A percentile compares a stretch with the other conserved stretches of the same genome.
phyloP scores from a whole-genome alignment of 2,113 vertebrate species.

The Cromileptes altivelis region DNA sequence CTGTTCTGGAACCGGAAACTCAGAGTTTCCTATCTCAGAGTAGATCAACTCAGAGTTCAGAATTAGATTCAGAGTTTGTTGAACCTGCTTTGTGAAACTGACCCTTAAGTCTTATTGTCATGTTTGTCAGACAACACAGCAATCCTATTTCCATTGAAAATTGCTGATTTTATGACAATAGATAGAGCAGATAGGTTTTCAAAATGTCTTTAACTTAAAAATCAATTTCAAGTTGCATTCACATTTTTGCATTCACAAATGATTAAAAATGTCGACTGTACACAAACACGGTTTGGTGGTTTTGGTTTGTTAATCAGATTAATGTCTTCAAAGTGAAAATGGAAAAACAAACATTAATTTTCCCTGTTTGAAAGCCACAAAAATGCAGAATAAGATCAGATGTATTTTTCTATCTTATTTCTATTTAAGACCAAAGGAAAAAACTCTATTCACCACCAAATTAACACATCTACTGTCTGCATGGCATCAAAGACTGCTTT shows the following conservation, averaged over 20 bases:
- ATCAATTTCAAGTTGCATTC: too few relatives aligned
- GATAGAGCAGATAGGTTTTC: too few relatives aligned
- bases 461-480: not conserved
- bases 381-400: not conserved
- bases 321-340: not conserved
- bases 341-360: not conserved
- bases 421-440: not conserved
- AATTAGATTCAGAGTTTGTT: too few relatives aligned
- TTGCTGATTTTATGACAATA: too few relatives aligned
- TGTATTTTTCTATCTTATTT: not conserved
- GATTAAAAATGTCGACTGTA: not conserved
- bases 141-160: too few relatives aligned
- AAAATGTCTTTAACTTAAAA: too few relatives aligned
- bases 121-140: too few relatives aligned
- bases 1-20: too few relatives aligned
- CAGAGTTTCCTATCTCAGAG: too few relatives aligned
- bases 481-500: not conserved
- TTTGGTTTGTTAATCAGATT: slow-evolving; percentile 8
- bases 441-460: not conserved
- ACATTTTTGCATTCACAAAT: not conserved
- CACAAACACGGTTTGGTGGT: not conserved
- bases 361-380: not conserved
- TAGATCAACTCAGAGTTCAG: too few relatives aligned
- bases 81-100: too few relatives aligned
- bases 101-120: too few relatives aligned